Base-by-base conservation (phyloP, 2,113 vertebrate species). In the Channa argus region DNA sequence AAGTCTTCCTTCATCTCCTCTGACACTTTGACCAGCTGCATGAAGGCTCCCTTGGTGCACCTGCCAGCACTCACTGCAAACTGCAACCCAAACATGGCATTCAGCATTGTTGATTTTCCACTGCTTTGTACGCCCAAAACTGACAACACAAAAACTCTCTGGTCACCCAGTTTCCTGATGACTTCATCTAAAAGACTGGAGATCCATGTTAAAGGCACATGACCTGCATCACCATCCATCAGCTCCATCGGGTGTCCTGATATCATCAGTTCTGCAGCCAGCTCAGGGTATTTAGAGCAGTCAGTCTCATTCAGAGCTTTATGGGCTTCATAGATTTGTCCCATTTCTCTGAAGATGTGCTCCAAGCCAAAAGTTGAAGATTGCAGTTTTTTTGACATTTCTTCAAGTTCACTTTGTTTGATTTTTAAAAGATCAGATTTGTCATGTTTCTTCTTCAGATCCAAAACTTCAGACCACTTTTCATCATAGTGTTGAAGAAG, bases 171-270 rank as follows among this genome's bases (percentile, higher is more conserved):
- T 78, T 83, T 93, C 59, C 90, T 74, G 6, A 90, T 84, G 13
- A 96, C 53, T 51, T 89, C 89, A 47, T 95, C 89, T 71, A 96
- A 87, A 73, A 96, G 66, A 53, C 92, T 91, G n/a, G 69, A 71
- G 8, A 95, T 86, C 95, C 94, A 96, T 3, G 1, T 89, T 2
- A 96, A 15, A 9, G 96, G 92, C 5, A 95, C 76, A 4, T 95
- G 93, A 7, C 91, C 93, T 52, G 93, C 91, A 63, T 96, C 95
- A 0, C 95, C 96, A 46, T 96, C 95, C 93, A 97, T 95, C 60
- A 96, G 85, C 79, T 96, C 96, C 37, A 95, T 39, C 0, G 95
- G 92, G 12, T 93, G 84, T 3, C 94, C 95, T 4, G 71, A 91
- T 63, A 94, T 75, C 92, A 96, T 93, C 49, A 95, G 76, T 0